phyloP scores from a whole-genome alignment of 2,888 invertebrate species.

The Capitulum mitella region DNA sequence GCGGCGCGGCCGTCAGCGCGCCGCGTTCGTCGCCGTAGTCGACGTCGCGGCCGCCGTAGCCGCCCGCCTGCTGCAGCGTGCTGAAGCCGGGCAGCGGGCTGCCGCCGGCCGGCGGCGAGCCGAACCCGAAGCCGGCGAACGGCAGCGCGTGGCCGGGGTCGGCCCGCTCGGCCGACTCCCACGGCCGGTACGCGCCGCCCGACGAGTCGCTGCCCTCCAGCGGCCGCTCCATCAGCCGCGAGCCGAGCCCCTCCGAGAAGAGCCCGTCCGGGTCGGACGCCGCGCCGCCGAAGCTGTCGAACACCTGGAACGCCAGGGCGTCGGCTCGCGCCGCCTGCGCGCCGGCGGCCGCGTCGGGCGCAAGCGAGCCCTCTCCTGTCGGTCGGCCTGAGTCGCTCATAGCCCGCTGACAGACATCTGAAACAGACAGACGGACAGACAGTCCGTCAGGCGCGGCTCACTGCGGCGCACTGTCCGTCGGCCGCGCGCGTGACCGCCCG shows the following conservation, averaged over 20 bases:
- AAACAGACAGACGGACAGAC: background rate
- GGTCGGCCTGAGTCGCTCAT: background rate
- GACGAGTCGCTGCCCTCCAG: conserved; percentile 21
- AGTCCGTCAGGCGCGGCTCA: too few species aligned
- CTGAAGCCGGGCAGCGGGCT: background rate
- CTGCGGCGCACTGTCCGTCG: too few species aligned
- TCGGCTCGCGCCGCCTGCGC: background rate
- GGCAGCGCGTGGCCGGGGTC: conserved; percentile 27
- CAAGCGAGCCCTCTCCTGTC: background rate
- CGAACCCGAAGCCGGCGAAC: background rate
- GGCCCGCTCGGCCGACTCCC: conserved; percentile 33
- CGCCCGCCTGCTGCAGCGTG: background rate
- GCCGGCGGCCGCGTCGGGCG: background rate
- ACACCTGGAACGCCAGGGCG: background rate
- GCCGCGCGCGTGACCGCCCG: background rate
- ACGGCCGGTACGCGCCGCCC: conserved; percentile 34
- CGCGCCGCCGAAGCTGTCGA: background rate
- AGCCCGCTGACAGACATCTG: background rate
- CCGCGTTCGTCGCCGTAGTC: background rate
- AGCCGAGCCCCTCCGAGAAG: background rate
- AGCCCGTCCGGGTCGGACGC: background rate
- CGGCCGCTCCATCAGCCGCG: background rate
- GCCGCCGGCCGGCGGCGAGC: background rate
- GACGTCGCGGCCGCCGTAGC: background rate
- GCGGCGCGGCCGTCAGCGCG: background rate